Evolutionary conservation across 2,888 invertebrate genomes (phyloP), one percentile per base, ranked within the genome.

Genomic region (Pecten maximus): DNA sequence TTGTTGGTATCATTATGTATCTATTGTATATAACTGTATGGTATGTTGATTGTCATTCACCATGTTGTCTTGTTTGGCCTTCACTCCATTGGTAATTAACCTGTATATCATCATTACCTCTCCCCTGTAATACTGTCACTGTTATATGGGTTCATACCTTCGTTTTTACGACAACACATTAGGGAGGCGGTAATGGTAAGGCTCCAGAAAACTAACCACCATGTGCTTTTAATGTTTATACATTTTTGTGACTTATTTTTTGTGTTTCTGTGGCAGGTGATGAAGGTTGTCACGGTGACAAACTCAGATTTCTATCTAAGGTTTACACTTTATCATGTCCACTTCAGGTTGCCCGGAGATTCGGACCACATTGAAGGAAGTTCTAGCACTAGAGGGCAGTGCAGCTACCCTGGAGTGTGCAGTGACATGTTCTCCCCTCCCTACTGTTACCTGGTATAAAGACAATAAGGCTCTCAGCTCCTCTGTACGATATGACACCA

Each of bases 361-460:
- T 23, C 92, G 91, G 40, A 91, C 89, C 40, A 89, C 93, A 15
- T 60, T 95, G 91, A 93, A 94, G 90, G 94, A 94, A 60, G 90
- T 94, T 15, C 89, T 93, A 19, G 91, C 92, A 16, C 87, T 88
- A 88, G 95, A 94, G 87, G 94, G 94, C 40, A 91, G 88, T n/a
- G 88, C 74, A n/a, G 92, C 92, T 39, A 88, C 88, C 10, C 89
- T 95, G 89, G 94, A 94, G 87, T 95, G 95, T 88, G 89, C 90
- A 6, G 91, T 94, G 16, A 88, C 89, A 23, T 93, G 93, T 86
- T 91, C 92, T 44, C 94, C 95, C 23, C 48, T 89, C 8, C 94
- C 94, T 0, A 89, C 90, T 10, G 93, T 95, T 86, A 92, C 91
- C n/a, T 96, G 96, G 96, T 94, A 93, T 90, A 93, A 91, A 87